Conservation (phyloP, 2,888 invertebrate species). For the Spialia ferax region DNA sequence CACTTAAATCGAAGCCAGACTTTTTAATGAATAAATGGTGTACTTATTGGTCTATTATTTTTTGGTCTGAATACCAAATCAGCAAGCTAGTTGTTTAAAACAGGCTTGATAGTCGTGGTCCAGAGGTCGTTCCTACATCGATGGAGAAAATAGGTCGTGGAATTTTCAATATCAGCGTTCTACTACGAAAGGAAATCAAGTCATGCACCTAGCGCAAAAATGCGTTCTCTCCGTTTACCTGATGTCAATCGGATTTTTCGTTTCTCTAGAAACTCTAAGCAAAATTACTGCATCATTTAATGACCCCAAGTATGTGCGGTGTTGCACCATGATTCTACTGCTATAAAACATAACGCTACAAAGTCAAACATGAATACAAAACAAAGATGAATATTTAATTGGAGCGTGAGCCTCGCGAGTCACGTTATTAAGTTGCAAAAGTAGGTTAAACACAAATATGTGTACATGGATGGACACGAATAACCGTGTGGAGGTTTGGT, state of each 20-base stretch:
- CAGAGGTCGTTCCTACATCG: constrained; percentile 1
- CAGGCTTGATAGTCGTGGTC: neutral
- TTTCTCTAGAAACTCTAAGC: neutral
- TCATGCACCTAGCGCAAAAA: constrained; percentile 29
- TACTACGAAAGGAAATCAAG: constrained; percentile 25
- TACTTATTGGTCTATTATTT: no score
- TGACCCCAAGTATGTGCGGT: neutral
- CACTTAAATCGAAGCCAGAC: no score
- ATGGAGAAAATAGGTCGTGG: constrained; percentile 31
- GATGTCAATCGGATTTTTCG: constrained; percentile 9
- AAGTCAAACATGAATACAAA: constrained; percentile 30
- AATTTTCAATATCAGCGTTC: constrained; percentile 36
- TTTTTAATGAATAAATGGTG: no score
- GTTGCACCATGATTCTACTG: neutral
- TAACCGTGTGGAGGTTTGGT: constrained; percentile 2
- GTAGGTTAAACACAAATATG: constrained; percentile 36
- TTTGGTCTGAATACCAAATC: no score
- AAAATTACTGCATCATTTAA: neutral
- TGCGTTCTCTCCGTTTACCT: constrained; percentile 5
- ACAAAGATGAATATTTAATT: constrained; percentile 37
- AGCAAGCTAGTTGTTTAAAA: neutral
- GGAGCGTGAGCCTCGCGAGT: constrained; percentile 28
- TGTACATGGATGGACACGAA: constrained; percentile 17
- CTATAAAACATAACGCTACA: constrained; percentile 9
- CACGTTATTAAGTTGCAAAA: constrained; percentile 35